phyloP scores from a whole-genome alignment of 2,113 vertebrate species.

The Brachirus orientalis region DNA sequence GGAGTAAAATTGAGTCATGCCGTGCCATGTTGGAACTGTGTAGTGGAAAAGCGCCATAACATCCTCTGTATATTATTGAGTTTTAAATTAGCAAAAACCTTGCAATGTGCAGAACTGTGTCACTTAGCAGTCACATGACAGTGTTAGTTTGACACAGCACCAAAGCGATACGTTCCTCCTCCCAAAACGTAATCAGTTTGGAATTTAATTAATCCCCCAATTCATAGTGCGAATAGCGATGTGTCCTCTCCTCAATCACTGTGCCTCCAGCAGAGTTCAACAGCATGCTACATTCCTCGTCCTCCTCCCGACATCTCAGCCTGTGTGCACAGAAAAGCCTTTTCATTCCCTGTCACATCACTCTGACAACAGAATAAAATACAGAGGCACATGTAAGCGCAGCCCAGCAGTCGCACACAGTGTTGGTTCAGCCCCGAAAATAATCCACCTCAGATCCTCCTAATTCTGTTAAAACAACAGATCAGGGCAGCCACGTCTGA shows the following conservation, averaged over 20 bases:
- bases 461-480: constrained; percentile 78
- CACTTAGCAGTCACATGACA: constrained; percentile 52
- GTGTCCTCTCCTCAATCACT: constrained; percentile 71
- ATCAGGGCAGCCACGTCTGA: constrained; percentile 69
- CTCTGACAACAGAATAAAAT: constrained; percentile 75
- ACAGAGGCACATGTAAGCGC: constrained; percentile 71
- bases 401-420: constrained; percentile 50
- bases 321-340: constrained; percentile 75
- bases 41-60: too few species aligned
- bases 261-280: constrained; percentile 72
- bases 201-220: constrained; percentile 78
- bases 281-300: constrained; percentile 62
- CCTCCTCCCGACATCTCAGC: constrained; percentile 46
- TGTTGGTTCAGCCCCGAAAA: constrained; percentile 64
- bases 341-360: constrained; percentile 69
- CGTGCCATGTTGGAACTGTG: too few species aligned
- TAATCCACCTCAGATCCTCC: constrained; percentile 70
- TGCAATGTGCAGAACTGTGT: constrained; percentile 40
- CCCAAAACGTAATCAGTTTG: constrained; percentile 76
- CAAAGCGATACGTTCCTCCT: constrained; percentile 51
- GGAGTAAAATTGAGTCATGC: too few species aligned
- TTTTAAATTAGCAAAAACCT: constrained; percentile 46
- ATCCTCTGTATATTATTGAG: too few species aligned
- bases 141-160: constrained; percentile 44
- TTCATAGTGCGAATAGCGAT: constrained; percentile 70